Evolutionary conservation across 2,113 vertebrate genomes (phyloP).

Genomic region (Mionectes macconnelli): DNA sequence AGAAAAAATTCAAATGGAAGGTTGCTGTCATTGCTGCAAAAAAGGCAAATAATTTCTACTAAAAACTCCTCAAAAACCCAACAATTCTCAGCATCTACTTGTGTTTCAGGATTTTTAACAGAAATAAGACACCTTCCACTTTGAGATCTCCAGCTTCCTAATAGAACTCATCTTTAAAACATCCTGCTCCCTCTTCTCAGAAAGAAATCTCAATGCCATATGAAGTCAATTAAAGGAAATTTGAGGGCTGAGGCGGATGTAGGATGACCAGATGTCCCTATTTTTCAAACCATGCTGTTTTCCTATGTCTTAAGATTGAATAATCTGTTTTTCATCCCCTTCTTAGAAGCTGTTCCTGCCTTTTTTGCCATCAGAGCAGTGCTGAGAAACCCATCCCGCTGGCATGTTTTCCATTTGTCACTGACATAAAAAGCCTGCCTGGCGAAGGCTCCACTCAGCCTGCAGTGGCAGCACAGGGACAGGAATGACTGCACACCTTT

Average conservation of each 20-base stretch:
- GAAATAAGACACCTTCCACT: neutral
- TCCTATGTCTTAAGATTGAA: conserved; percentile 35
- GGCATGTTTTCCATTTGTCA: neutral
- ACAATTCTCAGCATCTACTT: neutral
- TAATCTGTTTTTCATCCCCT: conserved; percentile 60
- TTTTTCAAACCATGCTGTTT: conserved; percentile 59
- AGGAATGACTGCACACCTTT: neutral
- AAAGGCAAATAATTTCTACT: neutral
- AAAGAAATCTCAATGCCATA: conserved; percentile 44
- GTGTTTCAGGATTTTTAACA: neutral
- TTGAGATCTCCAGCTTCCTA: conserved; percentile 14
- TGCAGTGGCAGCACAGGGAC: neutral
- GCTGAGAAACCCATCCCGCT: conserved; percentile 2
- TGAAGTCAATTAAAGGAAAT: conserved; percentile 66
- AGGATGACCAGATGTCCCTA: conserved; percentile 65
- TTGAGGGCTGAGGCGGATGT: conserved; percentile 44
- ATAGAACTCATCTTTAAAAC: conserved; percentile 3
- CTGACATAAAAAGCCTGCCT: neutral
- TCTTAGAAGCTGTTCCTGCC: conserved; percentile 35
- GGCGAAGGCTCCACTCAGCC: neutral
- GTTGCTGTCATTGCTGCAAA: neutral
- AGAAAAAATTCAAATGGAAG: neutral
- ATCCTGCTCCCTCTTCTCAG: neutral
- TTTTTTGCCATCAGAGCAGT: neutral
- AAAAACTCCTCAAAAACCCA: neutral